Percentiles rank a stretch among this genome's conserved stretches.
These are phyloP conservation scores for Drosophila sordidapex DNA, from an alignment of 2,888 invertebrate species.

Conservation along the genomic window DNA sequence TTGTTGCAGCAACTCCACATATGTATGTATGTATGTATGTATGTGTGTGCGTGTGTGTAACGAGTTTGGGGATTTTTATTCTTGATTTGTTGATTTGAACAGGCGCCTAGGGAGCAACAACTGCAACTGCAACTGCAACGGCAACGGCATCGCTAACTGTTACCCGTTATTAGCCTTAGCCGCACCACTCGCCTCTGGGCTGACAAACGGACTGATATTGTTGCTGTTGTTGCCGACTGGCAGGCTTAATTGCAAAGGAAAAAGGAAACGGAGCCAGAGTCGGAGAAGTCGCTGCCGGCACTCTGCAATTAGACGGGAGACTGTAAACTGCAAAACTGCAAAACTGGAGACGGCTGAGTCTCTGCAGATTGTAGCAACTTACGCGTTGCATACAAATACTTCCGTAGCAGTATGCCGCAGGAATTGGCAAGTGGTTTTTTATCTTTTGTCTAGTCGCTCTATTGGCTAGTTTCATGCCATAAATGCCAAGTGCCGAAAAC, in stretches of 20 bases:
- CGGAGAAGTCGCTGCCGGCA: constrained; percentile 47
- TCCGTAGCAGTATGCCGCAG: constrained; percentile 23
- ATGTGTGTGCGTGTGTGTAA: constrained; percentile 7
- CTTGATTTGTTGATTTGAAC: constrained; percentile 31
- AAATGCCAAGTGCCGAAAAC: constrained; percentile 43
- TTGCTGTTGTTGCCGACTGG: constrained; percentile 16
- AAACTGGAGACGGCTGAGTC: neutral
- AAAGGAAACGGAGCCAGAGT: constrained; percentile 57
- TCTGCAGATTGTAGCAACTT: neutral
- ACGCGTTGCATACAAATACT: constrained; percentile 23
- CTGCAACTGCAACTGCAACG: constrained; percentile 25
- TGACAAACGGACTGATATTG: constrained; percentile 9
- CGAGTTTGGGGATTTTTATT: constrained; percentile 35
- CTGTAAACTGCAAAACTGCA: constrained; percentile 3
- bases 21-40: neutral
- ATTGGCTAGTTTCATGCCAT: constrained; percentile 26
- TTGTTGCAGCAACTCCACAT: constrained; percentile 2
- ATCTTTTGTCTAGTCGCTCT: constrained; percentile 7
- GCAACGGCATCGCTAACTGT: constrained; percentile 58
- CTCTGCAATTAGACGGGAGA: constrained; percentile 43
- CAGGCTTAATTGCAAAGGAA: constrained; percentile 58
- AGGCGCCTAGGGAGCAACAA: constrained; percentile 31
- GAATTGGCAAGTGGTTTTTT: constrained; percentile 18
- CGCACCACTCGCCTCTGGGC: constrained; percentile 14
- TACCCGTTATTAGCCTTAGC: constrained; percentile 56